phyloP scores from a whole-genome alignment of 2,888 invertebrate species.

The Cantharis rufa region DNA sequence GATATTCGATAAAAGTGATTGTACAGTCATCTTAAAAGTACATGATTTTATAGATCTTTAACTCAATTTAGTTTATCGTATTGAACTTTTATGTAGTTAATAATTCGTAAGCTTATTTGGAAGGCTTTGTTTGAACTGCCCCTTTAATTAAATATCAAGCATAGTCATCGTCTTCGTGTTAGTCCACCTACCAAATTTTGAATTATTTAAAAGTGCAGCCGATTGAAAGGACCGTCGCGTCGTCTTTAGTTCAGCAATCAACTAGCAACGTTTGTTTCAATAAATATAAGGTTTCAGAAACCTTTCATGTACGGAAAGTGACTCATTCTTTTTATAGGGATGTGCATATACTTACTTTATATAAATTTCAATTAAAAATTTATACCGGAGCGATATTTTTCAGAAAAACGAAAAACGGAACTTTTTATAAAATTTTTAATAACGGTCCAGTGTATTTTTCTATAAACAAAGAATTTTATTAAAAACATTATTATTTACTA shows the following conservation, averaged over 20 bases:
- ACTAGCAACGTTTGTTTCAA: conserved; percentile 6
- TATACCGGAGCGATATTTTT: not conserved
- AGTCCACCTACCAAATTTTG: conserved; percentile 4
- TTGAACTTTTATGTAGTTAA: not conserved
- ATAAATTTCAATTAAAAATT: not conserved
- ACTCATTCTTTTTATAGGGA: not conserved
- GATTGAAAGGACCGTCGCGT: not conserved
- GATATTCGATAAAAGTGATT: conserved; percentile 31
- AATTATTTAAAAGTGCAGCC: conserved; percentile 16
- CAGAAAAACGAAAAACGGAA: too few species aligned
- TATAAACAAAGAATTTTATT: too few species aligned
- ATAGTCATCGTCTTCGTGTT: not conserved
- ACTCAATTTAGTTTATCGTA: conserved; percentile 4
- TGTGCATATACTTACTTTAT: not conserved
- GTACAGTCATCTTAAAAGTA: not conserved
- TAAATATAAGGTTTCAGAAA: conserved; percentile 24
- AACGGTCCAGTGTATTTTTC: too few species aligned
- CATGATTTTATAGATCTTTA: conserved; percentile 5
- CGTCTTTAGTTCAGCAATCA: conserved; percentile 9
- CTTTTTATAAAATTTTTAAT: too few species aligned
- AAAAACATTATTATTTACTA: too few species aligned
- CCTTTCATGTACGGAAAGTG: conserved; percentile 15
- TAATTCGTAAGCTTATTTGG: not conserved
- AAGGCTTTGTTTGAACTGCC: not conserved
- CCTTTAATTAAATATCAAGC: conserved; percentile 1